Evolutionary conservation across 2,797 vertebrate genomes (phyloP).

Genomic region (Geotrypetes seraphini): DNA sequence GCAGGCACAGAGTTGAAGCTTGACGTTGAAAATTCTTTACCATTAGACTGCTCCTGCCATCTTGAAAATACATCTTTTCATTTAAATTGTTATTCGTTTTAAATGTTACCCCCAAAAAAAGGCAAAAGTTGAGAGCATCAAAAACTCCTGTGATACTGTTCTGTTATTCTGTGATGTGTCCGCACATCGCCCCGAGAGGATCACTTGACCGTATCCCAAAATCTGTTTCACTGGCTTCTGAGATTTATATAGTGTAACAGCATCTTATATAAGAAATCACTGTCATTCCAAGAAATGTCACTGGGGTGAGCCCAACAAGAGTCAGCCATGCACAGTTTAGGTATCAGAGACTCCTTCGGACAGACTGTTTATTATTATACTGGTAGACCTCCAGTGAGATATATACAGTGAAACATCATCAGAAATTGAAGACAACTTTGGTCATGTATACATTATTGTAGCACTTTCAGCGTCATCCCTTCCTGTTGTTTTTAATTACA

Average conservation of each 20-base stretch:
- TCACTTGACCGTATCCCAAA: slow-evolving; percentile 33
- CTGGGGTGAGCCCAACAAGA: slow-evolving; percentile 1
- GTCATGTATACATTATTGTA: slow-evolving; percentile 18
- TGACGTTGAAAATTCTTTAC: no score
- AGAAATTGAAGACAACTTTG: slow-evolving; percentile 25
- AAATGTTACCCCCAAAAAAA: no score
- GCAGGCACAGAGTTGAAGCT: no score
- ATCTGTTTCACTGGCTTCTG: slow-evolving; percentile 18
- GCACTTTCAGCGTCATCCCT: background rate
- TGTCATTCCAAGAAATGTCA: slow-evolving; percentile 15
- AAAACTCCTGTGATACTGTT: no score
- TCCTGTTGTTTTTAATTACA: slow-evolving; percentile 14
- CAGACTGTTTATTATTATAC: slow-evolving; percentile 33
- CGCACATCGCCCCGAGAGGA: slow-evolving; percentile 26
- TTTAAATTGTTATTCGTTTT: no score
- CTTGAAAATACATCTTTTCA: no score
- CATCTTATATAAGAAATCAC: slow-evolving; percentile 21
- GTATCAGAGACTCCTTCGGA: slow-evolving; percentile 20
- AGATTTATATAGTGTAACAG: slow-evolving; percentile 33
- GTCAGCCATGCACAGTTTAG: slow-evolving; percentile 10
- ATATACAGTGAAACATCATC: slow-evolving; percentile 24
- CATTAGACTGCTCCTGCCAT: no score
- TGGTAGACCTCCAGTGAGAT: slow-evolving; percentile 24
- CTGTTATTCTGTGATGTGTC: no score
- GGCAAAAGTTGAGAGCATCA: no score